Conservation (phyloP, 2,113 vertebrate genomes). For the Cyprinodon variegatus region DNA sequence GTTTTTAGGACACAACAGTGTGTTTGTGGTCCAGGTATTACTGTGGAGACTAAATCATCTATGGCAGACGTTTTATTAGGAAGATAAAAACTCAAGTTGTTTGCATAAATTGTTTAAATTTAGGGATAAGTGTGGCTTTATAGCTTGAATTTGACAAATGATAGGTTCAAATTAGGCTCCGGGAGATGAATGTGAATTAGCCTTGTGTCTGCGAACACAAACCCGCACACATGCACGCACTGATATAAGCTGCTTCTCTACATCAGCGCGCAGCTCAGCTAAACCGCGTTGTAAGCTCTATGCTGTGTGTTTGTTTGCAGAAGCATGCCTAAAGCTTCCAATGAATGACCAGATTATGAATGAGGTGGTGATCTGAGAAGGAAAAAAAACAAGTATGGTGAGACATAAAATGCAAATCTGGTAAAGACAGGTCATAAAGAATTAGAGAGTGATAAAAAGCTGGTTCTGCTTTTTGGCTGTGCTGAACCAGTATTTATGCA, state of each 20-base stretch:
- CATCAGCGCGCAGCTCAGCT: conserved; percentile 40
- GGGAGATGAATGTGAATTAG: background rate
- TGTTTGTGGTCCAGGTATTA: conserved; percentile 6
- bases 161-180: background rate
- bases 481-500: conserved; percentile 14
- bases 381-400: conserved; percentile 16
- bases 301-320: conserved; percentile 9
- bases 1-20: conserved; percentile 8
- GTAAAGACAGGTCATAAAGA: conserved; percentile 3
- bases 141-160: background rate
- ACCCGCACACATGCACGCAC: background rate
- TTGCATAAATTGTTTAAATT: background rate
- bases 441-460: conserved; percentile 1
- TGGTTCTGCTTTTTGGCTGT: background rate
- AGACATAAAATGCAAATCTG: conserved; percentile 33
- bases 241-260: conserved; percentile 28
- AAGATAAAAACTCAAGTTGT: background rate
- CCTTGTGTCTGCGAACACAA: background rate
- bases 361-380: conserved; percentile 20
- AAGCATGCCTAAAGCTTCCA: conserved; percentile 17
- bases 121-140: background rate
- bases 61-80: background rate
- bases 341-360: conserved; percentile 14
- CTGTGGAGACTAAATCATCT: background rate
- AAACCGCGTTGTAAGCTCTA: conserved; percentile 1